phyloP scores from a whole-genome alignment of 2,797 vertebrate genomes.

The Crotalus adamanteus region DNA sequence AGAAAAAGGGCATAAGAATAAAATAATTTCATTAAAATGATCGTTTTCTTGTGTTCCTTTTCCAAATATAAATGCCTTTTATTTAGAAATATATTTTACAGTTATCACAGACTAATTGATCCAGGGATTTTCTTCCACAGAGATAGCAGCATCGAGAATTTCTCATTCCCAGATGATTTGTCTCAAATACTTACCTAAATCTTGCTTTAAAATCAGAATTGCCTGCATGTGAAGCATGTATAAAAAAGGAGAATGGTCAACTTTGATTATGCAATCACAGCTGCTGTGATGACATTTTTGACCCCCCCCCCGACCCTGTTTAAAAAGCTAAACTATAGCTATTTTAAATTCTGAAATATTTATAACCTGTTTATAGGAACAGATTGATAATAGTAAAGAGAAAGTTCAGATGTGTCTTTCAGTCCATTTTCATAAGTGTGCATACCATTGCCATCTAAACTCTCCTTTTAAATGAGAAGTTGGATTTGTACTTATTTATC shows the following conservation, averaged over 20 bases:
- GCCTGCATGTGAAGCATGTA: background rate
- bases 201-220: background rate
- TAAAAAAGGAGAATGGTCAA: background rate
- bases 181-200: background rate
- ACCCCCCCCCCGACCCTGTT: background rate
- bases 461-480: constrained; percentile 1
- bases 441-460: background rate
- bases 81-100: background rate
- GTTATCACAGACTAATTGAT: background rate
- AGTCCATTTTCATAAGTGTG: background rate
- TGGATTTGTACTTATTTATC: constrained; percentile 39
- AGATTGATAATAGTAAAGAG: background rate
- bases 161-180: background rate
- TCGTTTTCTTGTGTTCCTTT: background rate
- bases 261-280: background rate
- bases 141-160: background rate
- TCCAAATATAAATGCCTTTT: background rate
- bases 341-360: constrained; percentile 1
- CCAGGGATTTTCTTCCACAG: background rate
- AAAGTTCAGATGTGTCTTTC: background rate
- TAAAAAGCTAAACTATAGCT: background rate
- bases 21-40: background rate
- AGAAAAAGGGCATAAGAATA: background rate
- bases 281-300: background rate
- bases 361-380: background rate